phyloP scores from a whole-genome alignment of 2,113 vertebrate species.

The Micromys minutus region DNA sequence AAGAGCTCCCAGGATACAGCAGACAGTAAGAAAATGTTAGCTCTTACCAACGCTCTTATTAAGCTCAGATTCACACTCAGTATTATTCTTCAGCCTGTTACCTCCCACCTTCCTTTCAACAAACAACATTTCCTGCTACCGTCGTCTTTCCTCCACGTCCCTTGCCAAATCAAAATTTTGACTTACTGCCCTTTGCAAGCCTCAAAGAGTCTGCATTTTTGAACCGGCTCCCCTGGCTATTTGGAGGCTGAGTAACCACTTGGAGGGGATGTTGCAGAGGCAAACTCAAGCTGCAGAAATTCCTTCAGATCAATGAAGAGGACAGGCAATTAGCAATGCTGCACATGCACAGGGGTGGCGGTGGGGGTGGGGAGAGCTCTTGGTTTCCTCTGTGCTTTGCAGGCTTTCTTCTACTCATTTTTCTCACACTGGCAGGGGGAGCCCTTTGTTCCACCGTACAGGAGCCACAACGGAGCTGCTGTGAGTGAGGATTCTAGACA shows the following conservation, averaged over 20 bases:
- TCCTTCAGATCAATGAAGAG: not conserved
- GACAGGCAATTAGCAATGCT: not conserved
- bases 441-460: not conserved
- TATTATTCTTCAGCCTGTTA: not conserved
- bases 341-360: not conserved
- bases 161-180: not conserved
- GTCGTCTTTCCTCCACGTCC: not conserved
- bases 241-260: slow-evolving; percentile 54
- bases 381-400: not conserved
- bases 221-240: not conserved
- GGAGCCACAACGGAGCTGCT: not conserved
- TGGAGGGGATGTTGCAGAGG: slow-evolving; percentile 74
- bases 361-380: not conserved
- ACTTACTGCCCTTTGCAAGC: not conserved
- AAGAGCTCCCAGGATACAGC: not conserved
- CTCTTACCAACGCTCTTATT: not conserved
- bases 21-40: not conserved
- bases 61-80: not conserved
- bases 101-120: not conserved
- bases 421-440: not conserved
- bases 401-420: not conserved
- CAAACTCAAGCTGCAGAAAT: slow-evolving; percentile 24
- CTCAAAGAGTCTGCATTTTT: not conserved
- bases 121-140: not conserved
- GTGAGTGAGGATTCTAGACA: not conserved